Evolutionary conservation across 2,113 vertebrate species (phyloP).

Genomic region (Tragelaphus imberbis): DNA sequence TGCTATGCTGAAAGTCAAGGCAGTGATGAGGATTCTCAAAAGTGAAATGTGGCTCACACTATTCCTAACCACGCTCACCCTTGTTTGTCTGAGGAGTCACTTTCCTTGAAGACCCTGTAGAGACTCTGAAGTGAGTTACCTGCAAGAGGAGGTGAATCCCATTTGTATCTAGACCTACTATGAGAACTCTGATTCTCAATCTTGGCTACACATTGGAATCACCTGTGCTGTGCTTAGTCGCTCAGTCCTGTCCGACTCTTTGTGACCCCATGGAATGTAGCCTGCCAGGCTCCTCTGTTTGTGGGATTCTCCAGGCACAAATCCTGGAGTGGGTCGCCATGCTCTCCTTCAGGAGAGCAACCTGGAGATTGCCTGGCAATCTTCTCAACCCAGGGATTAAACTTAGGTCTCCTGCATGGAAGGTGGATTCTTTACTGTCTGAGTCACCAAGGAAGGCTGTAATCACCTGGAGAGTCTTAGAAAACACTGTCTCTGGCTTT

Average conservation of each 20-base stretch:
- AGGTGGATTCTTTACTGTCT: not conserved
- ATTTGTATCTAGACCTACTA: not conserved
- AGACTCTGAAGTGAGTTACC: not conserved
- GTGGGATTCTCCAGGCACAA: not conserved
- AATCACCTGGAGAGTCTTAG: not conserved
- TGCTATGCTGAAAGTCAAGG: not conserved
- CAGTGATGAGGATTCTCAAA: not conserved
- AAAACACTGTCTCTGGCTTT: not conserved
- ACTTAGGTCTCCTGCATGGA: not conserved
- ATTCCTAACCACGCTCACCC: not conserved
- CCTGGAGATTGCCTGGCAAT: not conserved
- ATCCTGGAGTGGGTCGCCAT: not conserved
- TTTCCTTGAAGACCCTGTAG: not conserved
- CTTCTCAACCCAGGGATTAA: not conserved
- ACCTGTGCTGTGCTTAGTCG: not conserved
- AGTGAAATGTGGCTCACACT: not conserved
- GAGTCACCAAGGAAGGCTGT: not conserved
- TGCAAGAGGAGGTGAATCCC: not conserved
- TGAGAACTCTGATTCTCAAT: not conserved
- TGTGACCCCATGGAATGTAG: not conserved
- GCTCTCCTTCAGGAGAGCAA: not conserved
- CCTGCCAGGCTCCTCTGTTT: not conserved
- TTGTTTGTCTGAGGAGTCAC: not conserved
- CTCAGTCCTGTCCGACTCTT: not conserved
- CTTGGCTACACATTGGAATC: not conserved